phyloP scores from a whole-genome alignment of 2,888 invertebrate genomes.

The Frankliniella intonsa region DNA sequence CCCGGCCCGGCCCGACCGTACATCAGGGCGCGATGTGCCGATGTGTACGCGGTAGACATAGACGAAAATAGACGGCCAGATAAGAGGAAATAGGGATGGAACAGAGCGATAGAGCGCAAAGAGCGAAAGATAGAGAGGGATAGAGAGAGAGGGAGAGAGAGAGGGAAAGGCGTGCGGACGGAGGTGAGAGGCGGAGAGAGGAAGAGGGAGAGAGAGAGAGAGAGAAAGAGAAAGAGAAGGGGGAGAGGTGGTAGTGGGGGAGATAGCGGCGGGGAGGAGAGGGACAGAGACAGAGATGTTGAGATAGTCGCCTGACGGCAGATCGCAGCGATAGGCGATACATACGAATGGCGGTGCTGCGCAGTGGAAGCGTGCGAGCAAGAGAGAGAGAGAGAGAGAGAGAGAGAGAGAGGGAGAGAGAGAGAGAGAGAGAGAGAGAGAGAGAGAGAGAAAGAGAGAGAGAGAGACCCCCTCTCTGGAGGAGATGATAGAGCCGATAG shows the following conservation, averaged over 20 bases:
- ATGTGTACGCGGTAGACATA: constrained; percentile 15
- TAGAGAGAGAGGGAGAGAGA: background rate
- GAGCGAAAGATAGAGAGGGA: background rate
- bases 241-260: background rate
- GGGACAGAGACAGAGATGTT: background rate
- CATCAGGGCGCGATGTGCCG: background rate
- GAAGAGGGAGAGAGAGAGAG: background rate
- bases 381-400: background rate
- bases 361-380: background rate
- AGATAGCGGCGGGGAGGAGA: background rate
- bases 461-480: background rate
- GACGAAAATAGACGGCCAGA: constrained; percentile 20
- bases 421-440: constrained; percentile 1
- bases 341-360: constrained; percentile 11
- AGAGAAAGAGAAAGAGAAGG: background rate
- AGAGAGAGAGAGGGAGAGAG: background rate
- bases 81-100: constrained; percentile 23
- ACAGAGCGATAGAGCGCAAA: background rate
- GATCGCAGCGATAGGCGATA: constrained; percentile 18
- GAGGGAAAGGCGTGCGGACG: no score
- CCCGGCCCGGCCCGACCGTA: background rate
- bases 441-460: background rate
- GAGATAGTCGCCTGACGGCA: constrained; percentile 8
- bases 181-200: background rate
- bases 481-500: background rate